phyloP scores from a whole-genome alignment of 2,797 vertebrate genomes.

The Crypturellus tataupa region DNA sequence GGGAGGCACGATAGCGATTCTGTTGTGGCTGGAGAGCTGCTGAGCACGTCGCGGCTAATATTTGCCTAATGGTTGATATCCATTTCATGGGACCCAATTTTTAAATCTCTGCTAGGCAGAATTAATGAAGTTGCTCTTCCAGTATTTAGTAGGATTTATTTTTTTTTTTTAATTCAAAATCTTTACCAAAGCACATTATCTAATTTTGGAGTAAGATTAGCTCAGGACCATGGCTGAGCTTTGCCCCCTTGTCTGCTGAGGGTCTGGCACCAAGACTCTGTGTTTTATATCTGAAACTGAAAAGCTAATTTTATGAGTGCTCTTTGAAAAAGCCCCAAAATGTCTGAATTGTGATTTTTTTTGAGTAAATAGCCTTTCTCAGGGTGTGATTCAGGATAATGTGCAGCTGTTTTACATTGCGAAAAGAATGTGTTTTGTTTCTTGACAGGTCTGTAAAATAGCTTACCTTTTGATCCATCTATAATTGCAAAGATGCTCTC shows the following conservation, averaged over 20 bases:
- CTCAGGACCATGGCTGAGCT: neutral
- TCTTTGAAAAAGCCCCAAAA: conserved; percentile 37
- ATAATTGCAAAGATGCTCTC: neutral
- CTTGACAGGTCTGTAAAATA: neutral
- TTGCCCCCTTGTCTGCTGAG: neutral
- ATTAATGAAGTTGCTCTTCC: conserved; percentile 9
- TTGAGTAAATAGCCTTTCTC: neutral
- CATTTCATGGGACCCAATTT: conserved; percentile 28
- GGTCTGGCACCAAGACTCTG: neutral
- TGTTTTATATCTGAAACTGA: conserved; percentile 40
- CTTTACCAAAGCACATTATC: neutral
- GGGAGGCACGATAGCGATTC: conserved; percentile 33
- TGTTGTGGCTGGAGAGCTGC: conserved; percentile 52
- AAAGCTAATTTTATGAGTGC: conserved; percentile 46
- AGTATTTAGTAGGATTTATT: neutral
- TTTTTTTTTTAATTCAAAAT: neutral
- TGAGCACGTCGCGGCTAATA: conserved; percentile 62
- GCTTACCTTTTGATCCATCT: neutral
- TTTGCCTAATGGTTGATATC: conserved; percentile 53
- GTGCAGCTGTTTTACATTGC: neutral
- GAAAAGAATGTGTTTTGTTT: neutral
- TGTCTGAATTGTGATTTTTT: neutral
- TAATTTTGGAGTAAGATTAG: neutral
- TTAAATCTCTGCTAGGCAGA: neutral
- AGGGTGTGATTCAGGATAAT: conserved; percentile 22